These are phyloP conservation scores for Eupeodes luniger DNA, from an alignment of 2,888 invertebrate species.

Conservation along the genomic window DNA sequence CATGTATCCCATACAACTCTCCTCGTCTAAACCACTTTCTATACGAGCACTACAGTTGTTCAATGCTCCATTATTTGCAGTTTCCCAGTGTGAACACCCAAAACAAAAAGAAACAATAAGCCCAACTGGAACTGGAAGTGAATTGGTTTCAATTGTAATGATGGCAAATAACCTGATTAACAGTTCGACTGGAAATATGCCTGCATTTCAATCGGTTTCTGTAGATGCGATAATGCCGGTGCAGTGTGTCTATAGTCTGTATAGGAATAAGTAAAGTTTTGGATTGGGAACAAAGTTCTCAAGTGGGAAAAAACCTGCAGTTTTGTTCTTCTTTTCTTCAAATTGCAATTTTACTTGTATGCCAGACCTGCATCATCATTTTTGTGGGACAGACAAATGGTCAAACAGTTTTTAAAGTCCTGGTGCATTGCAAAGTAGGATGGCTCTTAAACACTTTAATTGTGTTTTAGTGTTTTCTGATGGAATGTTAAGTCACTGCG, in stretches of 20 bases:
- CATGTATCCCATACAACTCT: conserved; percentile 14
- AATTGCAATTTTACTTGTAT: background rate
- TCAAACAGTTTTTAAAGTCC: conserved; percentile 32
- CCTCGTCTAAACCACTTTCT: conserved; percentile 9
- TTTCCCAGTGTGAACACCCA: conserved; percentile 12
- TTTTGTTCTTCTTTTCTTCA: background rate
- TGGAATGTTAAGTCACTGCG: conserved; percentile 21
- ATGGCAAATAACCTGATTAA: conserved; percentile 56
- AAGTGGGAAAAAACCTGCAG: conserved; percentile 37
- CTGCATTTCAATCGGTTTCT: conserved; percentile 46
- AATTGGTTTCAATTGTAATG: conserved; percentile 51
- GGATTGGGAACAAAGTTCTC: conserved; percentile 22
- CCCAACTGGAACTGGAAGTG: conserved; percentile 30
- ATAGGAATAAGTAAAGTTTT: background rate
- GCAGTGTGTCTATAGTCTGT: background rate
- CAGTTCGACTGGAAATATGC: conserved; percentile 45
- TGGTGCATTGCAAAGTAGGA: conserved; percentile 5
- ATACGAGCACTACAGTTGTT: background rate
- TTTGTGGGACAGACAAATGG: background rate
- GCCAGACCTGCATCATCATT: conserved; percentile 29
- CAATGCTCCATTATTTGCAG: conserved; percentile 50
- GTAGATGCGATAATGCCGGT: background rate
- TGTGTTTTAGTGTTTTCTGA: conserved; percentile 62
- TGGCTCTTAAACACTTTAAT: conserved; percentile 59
- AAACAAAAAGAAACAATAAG: conserved; percentile 12